Evolutionary conservation across 2,888 invertebrate genomes (phyloP).

Genomic region (Clistopyga incitator): DNA sequence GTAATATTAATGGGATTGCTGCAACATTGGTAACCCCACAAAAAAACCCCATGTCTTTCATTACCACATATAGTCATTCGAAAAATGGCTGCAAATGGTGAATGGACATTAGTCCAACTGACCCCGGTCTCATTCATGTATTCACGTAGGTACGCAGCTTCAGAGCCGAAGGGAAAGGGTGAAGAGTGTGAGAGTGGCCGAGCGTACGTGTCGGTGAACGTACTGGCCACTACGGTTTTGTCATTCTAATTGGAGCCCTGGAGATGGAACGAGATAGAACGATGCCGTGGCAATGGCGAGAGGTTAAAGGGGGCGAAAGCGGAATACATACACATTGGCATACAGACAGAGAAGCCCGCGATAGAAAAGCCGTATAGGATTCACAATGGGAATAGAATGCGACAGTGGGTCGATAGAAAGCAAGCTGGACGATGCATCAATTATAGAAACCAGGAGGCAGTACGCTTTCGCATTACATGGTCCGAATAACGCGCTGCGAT

Average conservation of each 20-base stretch:
- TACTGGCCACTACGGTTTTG: conserved; percentile 78
- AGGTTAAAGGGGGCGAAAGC: conserved; percentile 14
- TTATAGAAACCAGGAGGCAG: conserved; percentile 79
- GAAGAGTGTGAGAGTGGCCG: conserved; percentile 65
- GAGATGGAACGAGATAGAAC: conserved; percentile 42
- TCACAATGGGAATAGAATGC: conserved; percentile 22
- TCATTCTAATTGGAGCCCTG: conserved; percentile 77
- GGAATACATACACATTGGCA: not conserved
- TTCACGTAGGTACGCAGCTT: conserved; percentile 8
- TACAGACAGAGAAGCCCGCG: too few species aligned
- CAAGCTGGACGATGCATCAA: conserved; percentile 79
- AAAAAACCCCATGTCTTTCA: not conserved
- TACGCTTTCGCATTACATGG: conserved; percentile 76
- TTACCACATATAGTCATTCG: not conserved
- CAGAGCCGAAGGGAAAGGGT: conserved; percentile 49
- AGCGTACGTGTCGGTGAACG: conserved; percentile 70
- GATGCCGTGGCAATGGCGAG: conserved; percentile 1
- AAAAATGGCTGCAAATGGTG: not conserved
- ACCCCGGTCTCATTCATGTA: not conserved
- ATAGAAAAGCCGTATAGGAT: not conserved
- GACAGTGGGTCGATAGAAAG: conserved; percentile 40
- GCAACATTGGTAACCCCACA: too few species aligned
- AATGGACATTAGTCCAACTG: not conserved
- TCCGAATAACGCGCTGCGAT: conserved; percentile 79
- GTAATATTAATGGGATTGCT: too few species aligned